Base-by-base conservation (phyloP, 2,888 invertebrate genomes). In the Coenonympha arcania region DNA sequence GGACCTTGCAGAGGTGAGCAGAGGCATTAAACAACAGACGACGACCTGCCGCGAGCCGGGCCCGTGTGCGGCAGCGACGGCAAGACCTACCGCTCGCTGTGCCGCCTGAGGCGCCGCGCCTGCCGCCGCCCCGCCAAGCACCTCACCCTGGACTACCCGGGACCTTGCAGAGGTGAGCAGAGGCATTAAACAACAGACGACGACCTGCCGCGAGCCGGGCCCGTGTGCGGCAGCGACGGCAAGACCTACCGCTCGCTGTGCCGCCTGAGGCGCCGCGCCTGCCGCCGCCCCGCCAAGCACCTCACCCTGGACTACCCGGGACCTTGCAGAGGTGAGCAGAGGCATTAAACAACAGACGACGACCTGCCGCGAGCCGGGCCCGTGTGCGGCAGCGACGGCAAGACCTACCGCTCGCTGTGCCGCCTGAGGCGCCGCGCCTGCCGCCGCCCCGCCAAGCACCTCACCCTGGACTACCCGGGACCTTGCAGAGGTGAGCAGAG, bases 61-160 rank as follows among this genome's bases (percentile, higher is more conserved):
- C 90, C 93, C 53, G 93, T 96, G 48, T 96, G 96, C 79, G 96
- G 96, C 54, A 91, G 91, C 53, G 96, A 96, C 79, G 95, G 95
- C 37, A 89, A 92, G 61, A 94, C 94, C 49, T 96, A 96, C 85
- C 90, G 92, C 60, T 94, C 93, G 63, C 89, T 93, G 59, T 96
- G 96, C 80, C 89, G 94, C 62, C 89, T 96, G 60, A 90, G 92
- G 68, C 93, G 95, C 68, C 88, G 93, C 54, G 93, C 95, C 52
- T 96, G 96, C 79, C 89, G 95, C 58, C 90, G 90, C 63, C 91
- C 91, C 61, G 89, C 89, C 69, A 89, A 90, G 69, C 89, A 91
- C 64, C 88, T 95, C 48, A 85, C 90, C 48, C 89, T 96, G 49
- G 94, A 94, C 68, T 96, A 96, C 85, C 91, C 91, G 62, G 96